These are phyloP conservation scores for Holacanthus passer DNA, from an alignment of 2,113 vertebrate species.

Conservation along the genomic window DNA sequence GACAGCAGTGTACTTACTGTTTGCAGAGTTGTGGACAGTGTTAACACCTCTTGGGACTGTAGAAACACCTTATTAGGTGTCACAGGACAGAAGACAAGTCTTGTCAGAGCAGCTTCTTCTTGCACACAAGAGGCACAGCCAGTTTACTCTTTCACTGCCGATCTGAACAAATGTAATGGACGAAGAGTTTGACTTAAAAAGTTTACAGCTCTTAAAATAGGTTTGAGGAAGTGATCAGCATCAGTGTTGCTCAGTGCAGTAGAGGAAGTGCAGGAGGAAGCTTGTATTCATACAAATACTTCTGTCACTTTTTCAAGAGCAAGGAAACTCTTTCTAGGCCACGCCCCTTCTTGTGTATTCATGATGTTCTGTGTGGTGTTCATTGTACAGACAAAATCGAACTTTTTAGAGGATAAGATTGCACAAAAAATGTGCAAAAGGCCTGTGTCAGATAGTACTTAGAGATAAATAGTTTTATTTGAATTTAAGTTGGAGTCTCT, in stretches of 20 bases:
- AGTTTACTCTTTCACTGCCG: constrained; percentile 51
- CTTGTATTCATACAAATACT: background rate
- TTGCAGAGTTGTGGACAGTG: constrained; percentile 11
- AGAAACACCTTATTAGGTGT: constrained; percentile 6
- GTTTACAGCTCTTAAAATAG: fast-evolving
- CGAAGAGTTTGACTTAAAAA: background rate
- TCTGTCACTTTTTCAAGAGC: constrained; percentile 15
- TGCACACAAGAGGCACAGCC: background rate
- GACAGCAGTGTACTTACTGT: constrained; percentile 52
- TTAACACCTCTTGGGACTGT: constrained; percentile 2
- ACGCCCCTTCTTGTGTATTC: constrained; percentile 24
- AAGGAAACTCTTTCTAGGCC: constrained; percentile 22
- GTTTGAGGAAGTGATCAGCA: constrained; percentile 58
- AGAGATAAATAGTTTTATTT: background rate
- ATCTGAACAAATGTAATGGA: background rate
- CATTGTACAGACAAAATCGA: background rate
- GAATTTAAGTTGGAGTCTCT: background rate
- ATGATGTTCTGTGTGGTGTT: background rate
- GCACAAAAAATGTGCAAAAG: background rate
- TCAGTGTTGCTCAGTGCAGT: background rate
- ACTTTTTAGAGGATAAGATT: background rate
- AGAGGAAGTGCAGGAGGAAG: constrained; percentile 54
- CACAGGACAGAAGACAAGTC: constrained; percentile 26
- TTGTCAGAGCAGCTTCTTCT: background rate
- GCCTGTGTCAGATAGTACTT: background rate